Percentiles rank a stretch among this genome's conserved stretches.
These are phyloP conservation scores for Rhea pennata DNA, from an alignment of 2,113 vertebrate species.

Conservation along the genomic window DNA sequence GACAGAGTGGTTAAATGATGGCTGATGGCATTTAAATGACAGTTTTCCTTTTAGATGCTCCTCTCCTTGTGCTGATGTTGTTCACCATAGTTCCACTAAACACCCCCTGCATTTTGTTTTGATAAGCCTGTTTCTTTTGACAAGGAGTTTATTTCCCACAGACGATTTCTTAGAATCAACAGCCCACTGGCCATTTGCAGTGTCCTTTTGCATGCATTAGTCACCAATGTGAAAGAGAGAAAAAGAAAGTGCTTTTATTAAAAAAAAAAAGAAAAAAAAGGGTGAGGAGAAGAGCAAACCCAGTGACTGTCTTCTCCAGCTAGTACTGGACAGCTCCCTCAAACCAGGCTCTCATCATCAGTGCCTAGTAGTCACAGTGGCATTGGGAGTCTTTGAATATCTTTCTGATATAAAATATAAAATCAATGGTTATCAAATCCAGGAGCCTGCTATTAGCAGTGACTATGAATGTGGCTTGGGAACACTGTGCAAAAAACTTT, in stretches of 20 bases:
- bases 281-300: background rate
- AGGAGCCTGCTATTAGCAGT: background rate
- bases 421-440: background rate
- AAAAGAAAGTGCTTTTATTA: background rate
- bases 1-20: background rate
- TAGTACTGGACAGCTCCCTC: conserved; percentile 64
- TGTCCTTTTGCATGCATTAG: background rate
- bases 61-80: background rate
- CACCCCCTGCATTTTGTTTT: background rate
- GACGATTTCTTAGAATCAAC: background rate
- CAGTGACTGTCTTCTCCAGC: background rate
- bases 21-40: background rate
- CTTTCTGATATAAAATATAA: background rate
- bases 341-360: background rate
- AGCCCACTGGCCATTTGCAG: background rate
- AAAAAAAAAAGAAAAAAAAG: background rate
- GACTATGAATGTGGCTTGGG: background rate
- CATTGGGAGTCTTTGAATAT: background rate
- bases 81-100: background rate
- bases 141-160: background rate
- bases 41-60: background rate
- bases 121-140: background rate
- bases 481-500: background rate
- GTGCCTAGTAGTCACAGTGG: background rate
- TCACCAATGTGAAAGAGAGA: background rate